Base-by-base conservation (phyloP, 2,797 vertebrate species). In the Falco columbarius region DNA sequence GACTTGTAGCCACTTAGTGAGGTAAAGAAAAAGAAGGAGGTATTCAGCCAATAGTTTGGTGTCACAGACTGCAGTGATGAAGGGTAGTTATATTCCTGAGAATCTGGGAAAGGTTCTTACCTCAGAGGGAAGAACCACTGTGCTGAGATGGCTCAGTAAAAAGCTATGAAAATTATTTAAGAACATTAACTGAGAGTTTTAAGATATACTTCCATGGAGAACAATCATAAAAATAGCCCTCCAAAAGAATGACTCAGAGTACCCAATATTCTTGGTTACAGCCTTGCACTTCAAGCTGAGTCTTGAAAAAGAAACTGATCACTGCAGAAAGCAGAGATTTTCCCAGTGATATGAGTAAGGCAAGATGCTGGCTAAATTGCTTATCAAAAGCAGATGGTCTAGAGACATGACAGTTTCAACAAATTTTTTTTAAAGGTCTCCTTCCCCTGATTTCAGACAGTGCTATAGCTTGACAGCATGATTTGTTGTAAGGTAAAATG, bases 111-210 rank as follows among this genome's bases (percentile, higher is more conserved):
- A 75, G 30, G 7, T 30, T 81, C 73, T 76, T n/a, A 73, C 44
- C 38, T 89, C 62, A 46, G 63, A 82, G n/a, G 40, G 40, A 63
- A 74, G 22, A 66, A 49, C 55, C 40, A 22, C 44, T 40, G 36
- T 19, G 2, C 86, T 49, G 71, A 81, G 56, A 73, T 5, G 12
- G 81, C 66, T 80, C 52, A 56, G 67, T 67, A 86, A 59, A 95
- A 93, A 82, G 76, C 65, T 47, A 29, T 61, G 75, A 77, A 95
- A 92, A 65, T 63, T 63, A 76, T 86, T 88, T 74, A 84, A 86
- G 86, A 83, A 55, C 7, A 11, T 59, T 58, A 70, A 65, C 55
- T 20, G 71, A 40, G 58, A 59, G 24, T 62, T 95, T 82, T 63
- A 89, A 91, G 81, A 74, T 79, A 30, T 7, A 86, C 51, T 66